Percentiles rank a stretch among this genome's conserved stretches.
Conservation (phyloP, 2,113 vertebrate genomes). For the Notarius lentiginosus region DNA sequence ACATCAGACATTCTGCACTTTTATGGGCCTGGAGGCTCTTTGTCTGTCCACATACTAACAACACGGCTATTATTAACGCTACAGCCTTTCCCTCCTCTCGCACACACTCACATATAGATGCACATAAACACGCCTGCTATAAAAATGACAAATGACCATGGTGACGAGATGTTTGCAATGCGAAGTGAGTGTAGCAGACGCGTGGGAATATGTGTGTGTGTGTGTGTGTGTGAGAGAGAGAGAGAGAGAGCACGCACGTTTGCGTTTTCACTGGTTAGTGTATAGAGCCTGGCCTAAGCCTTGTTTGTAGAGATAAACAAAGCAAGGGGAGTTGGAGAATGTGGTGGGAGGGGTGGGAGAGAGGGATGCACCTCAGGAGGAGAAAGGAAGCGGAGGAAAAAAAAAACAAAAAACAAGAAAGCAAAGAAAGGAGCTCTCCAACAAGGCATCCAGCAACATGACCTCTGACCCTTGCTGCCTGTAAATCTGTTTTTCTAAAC, state of each 20-base stretch:
- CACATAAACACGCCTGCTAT: conserved; percentile 16
- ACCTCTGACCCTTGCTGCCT: conserved; percentile 70
- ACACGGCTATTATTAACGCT: conserved; percentile 29
- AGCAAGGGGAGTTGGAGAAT: conserved; percentile 63
- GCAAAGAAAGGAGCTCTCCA: conserved; percentile 69
- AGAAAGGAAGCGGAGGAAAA: conserved; percentile 62
- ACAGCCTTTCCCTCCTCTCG: not conserved
- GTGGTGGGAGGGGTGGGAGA: conserved; percentile 49
- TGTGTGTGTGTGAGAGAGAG: conserved; percentile 1
- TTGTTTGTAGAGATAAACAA: conserved; percentile 76
- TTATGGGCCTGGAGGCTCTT: conserved; percentile 26
- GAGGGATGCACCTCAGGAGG: conserved; percentile 63
- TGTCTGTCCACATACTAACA: conserved; percentile 29
- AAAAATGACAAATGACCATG: conserved; percentile 25
- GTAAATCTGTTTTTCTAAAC: conserved; percentile 72
- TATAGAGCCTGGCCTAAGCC: conserved; percentile 58
- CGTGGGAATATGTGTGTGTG: conserved; percentile 50
- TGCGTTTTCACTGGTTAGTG: conserved; percentile 9
- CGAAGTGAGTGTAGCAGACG: conserved; percentile 36
- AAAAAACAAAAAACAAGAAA: conserved; percentile 11
- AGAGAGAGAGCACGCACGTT: conserved; percentile 9
- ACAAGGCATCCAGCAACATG: conserved; percentile 71
- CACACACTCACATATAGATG: not conserved
- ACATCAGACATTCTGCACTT: conserved; percentile 34
- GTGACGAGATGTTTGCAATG: not conserved